Base-by-base conservation (phyloP, 2,113 vertebrate species). In the Ictalurus furcatus region DNA sequence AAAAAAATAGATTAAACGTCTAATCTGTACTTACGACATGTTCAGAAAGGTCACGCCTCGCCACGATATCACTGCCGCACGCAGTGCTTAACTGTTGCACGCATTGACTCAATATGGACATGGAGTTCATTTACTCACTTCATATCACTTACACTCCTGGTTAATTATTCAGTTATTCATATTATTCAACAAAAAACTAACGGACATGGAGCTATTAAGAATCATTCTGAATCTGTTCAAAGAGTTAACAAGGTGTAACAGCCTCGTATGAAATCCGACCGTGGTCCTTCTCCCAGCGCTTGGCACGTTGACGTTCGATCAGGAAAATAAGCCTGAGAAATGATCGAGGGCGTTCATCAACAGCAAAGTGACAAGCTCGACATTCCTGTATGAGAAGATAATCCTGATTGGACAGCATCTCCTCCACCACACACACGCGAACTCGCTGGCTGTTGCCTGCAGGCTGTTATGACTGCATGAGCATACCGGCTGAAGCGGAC, bases 381-480 rank as follows among this genome's bases (percentile, higher is more conserved):
- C 92, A 95, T 95, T 95, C 95, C 94, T 92, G 86, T 86, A 88
- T 86, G 85, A 89, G 90, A 89, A 95, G 90, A 93, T 94, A 92
- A 94, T 92, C 93, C 93, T 86, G 89, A 95, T 89, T 88, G 92
- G 88, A 93, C 89, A 91, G 91, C 90, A 88, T 92, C 84, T 87
- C 82, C 90, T 71, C 85, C 90, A 89, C 71, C 58, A 82, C 90
- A 44, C 80, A 71, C 82, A 76, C 61, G 69, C 89, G 61, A 73
- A 85, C 90, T 91, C 87, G 40, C 85, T 92, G 91, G 90, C 89
- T 88, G 44, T 82, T 87, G 90, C 93, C 94, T 94, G 92, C 90
- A 93, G 94, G 94, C 94, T 95, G 92, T 94, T 95, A 91, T 94
- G 93, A 89, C 95, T 94, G 92, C 92, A 87, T 92, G 92, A 95